Conservation (phyloP, 2,113 vertebrate species). For the Hypanus sabinus region DNA sequence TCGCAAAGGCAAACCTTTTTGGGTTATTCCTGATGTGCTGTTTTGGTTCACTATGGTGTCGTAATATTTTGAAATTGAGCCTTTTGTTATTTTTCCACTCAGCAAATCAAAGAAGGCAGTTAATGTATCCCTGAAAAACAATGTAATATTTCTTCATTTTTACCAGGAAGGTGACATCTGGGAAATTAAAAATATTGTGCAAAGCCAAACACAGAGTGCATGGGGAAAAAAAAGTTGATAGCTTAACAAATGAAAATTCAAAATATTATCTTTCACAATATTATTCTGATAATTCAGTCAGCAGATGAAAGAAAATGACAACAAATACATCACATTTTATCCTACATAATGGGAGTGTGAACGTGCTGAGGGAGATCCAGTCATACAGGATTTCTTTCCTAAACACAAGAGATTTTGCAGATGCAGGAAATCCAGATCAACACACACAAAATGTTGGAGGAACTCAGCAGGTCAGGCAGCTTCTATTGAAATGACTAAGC, state of each 20-base stretch:
- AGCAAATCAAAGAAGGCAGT: neutral
- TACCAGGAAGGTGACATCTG: neutral
- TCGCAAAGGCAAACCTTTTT: neutral
- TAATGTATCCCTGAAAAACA: neutral
- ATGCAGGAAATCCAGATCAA: too few relatives aligned
- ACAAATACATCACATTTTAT: neutral
- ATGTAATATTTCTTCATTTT: neutral
- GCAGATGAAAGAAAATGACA: neutral
- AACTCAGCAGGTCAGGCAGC: too few relatives aligned
- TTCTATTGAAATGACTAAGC: too few relatives aligned
- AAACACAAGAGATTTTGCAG: too few relatives aligned
- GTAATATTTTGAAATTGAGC: neutral
- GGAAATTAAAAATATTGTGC: neutral
- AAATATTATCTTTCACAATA: slow-evolving; percentile 23
- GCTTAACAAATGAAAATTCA: neutral
- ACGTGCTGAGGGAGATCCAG: neutral
- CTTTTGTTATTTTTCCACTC: neutral
- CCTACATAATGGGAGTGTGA: too few relatives aligned
- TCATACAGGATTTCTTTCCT: neutral
- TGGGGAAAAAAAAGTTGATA: neutral
- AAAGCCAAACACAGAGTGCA: neutral
- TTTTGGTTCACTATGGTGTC: neutral
- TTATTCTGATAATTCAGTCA: slow-evolving; percentile 11
- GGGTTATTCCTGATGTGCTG: neutral
- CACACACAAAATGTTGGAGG: too few relatives aligned